Conservation (phyloP, 2,113 vertebrate species). For the Tamias sibiricus region DNA sequence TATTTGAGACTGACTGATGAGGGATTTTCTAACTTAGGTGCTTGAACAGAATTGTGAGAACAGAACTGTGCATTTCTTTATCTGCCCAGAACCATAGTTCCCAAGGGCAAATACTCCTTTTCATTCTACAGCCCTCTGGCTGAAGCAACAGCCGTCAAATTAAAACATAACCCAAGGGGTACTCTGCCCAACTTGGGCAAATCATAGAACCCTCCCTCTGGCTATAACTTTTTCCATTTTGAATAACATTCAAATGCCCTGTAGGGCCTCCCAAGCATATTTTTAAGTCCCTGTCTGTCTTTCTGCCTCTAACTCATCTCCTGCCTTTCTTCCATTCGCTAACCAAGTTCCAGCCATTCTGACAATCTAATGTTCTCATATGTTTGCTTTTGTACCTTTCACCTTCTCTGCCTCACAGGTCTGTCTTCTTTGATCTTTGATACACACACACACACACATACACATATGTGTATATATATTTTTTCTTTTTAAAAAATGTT, state of each 20-base stretch:
- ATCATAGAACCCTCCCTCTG: conserved; percentile 53
- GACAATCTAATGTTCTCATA: background rate
- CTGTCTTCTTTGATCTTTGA: background rate
- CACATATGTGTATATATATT: background rate
- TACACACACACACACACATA: too few relatives aligned
- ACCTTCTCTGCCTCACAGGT: background rate
- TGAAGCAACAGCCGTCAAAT: conserved; percentile 66
- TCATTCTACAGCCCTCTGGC: conserved; percentile 48
- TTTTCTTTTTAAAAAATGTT: background rate
- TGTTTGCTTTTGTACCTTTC: background rate
- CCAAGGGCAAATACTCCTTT: background rate
- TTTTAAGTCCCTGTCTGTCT: background rate
- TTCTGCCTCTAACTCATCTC: background rate
- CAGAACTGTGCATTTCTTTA: conserved; percentile 51
- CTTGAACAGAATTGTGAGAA: conserved; percentile 33
- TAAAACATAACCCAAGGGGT: conserved; percentile 77
- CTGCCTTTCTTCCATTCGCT: background rate
- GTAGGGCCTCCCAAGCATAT: background rate
- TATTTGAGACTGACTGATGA: background rate
- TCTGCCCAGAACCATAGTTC: conserved; percentile 44
- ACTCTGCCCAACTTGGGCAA: conserved; percentile 41
- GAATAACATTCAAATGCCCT: conserved; percentile 57
- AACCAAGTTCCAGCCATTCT: background rate
- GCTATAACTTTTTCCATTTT: conserved; percentile 61
- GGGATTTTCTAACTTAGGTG: conserved; percentile 40